Percentiles rank a stretch among this genome's conserved stretches.
phyloP scores from a whole-genome alignment of 2,888 invertebrate genomes.

The Drosophila falleni region DNA sequence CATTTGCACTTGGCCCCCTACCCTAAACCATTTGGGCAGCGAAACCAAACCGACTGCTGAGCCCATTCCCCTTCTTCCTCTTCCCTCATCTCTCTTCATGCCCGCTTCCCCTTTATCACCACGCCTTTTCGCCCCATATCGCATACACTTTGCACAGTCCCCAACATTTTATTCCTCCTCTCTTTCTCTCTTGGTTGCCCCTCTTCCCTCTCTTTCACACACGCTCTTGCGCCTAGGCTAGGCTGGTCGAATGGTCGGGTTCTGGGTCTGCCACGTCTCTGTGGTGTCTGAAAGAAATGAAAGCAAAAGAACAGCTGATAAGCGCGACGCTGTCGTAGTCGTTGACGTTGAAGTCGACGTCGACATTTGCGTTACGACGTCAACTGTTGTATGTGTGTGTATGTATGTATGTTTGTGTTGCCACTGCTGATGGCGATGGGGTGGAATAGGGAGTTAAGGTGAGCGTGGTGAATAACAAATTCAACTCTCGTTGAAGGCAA shows the following conservation, averaged over 20 bases:
- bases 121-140: slow-evolving; percentile 24
- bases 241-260: slow-evolving; percentile 29
- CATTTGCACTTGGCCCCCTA: slow-evolving; percentile 30
- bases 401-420: neutral
- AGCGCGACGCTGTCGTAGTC: slow-evolving; percentile 31
- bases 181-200: neutral
- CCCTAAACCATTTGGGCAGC: slow-evolving; percentile 16
- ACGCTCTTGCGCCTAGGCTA: slow-evolving; percentile 10
- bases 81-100: too few relatives aligned
- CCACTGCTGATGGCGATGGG: neutral
- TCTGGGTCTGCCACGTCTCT: slow-evolving; percentile 50
- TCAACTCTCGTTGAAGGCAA: slow-evolving; percentile 15
- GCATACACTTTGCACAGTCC: slow-evolving; percentile 27
- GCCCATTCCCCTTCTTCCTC: neutral
- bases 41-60: slow-evolving; percentile 19
- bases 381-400: neutral
- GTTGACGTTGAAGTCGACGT: slow-evolving; percentile 6
- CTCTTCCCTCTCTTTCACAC: neutral
- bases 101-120: slow-evolving; percentile 6
- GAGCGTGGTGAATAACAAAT: slow-evolving; percentile 40
- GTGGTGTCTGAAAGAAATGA: slow-evolving; percentile 50
- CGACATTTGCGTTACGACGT: slow-evolving; percentile 7
- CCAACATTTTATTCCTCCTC: slow-evolving; percentile 14
- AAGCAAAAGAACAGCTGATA: slow-evolving; percentile 71
- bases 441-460: slow-evolving; percentile 2